Base-by-base conservation (phyloP, 2,888 invertebrate genomes). In the Invenusta paracnida region DNA sequence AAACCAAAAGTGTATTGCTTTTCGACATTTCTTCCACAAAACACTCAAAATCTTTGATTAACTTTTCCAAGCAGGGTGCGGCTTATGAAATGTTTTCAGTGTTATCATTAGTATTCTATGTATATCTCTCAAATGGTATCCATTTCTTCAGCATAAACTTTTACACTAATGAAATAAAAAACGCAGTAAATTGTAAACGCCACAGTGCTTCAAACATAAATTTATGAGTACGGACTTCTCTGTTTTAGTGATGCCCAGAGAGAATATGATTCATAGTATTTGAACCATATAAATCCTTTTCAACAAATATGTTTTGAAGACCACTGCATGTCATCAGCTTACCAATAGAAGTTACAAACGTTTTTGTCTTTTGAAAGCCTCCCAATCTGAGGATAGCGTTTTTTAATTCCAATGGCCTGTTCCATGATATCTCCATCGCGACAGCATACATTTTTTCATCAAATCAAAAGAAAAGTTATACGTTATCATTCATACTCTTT, bases 1-100 rank as follows among this genome's bases (percentile, higher is more conserved):
- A 79, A 29, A 23, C 87, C 87, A 30, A 73, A 17, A 48, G 48
- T 11, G 48, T 13, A 23, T 73, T 73, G 73, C 27, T 73, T 73
- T 73, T 73, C 17, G 73, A 73, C 17, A 73, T 73, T 73, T 73
- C 73, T 73, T 73, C 73, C 73, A 73, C 73, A 23, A 73, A 73
- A 23, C 23, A 73, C 23, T 73, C 27, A 73, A 73, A 73, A 73
- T 73, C 73, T 48, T 48, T 48, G 17, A 17, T 17, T 48, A 48
- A 48, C 5, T 48, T 48, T 48, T 48, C 17, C 48, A 48, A 48
- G 17, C 48, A 17, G 5, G 48, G 48, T 48, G 48, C 48, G 17
- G 48, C 48, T 73, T 73, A 23, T 73, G 73, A 73, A 73, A 73
- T 73, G 27, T 73, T 73, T 73, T 73, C 73, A 73, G 73, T 73